These are phyloP conservation scores for Zaprionus davidi DNA, from an alignment of 1,140 invertebrate species.

Conservation along the genomic window DNA sequence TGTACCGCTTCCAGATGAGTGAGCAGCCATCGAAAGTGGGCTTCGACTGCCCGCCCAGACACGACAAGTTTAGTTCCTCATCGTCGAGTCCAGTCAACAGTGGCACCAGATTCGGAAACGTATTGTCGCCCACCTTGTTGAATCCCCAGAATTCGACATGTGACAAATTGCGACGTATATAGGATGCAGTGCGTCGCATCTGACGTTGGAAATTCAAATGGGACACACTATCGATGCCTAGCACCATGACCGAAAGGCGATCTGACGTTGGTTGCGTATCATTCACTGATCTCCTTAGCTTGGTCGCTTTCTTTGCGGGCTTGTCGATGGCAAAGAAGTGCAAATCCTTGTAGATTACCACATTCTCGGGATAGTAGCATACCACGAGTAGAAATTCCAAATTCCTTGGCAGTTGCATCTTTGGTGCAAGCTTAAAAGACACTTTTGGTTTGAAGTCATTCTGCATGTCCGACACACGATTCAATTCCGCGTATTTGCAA, in stretches of 20 bases:
- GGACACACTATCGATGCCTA: constrained; percentile 95
- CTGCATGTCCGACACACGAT: constrained; percentile 84
- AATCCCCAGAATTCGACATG: constrained; percentile 91
- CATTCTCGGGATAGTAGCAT: constrained; percentile 84
- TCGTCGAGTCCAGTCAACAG: constrained; percentile 88
- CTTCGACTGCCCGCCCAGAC: constrained; percentile 84
- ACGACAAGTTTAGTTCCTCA: constrained; percentile 87
- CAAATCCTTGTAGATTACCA: constrained; percentile 87
- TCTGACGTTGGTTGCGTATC: constrained; percentile 20
- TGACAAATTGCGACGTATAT: constrained; percentile 86
- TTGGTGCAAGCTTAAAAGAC: constrained; percentile 77
- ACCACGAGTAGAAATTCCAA: constrained; percentile 88
- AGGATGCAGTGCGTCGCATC: constrained; percentile 89
- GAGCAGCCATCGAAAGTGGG: constrained; percentile 88
- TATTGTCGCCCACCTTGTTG: constrained; percentile 93
- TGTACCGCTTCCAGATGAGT: constrained; percentile 92
- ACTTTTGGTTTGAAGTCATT: constrained; percentile 83
- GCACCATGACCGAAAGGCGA: constrained; percentile 87
- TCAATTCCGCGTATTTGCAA: constrained; percentile 88
- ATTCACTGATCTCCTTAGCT: constrained; percentile 18
- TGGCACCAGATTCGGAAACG: constrained; percentile 92
- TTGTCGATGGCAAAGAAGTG: constrained; percentile 88
- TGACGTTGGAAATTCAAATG: constrained; percentile 93
- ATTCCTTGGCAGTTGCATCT: constrained; percentile 77
- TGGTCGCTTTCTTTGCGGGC: constrained; percentile 1